phyloP scores from a whole-genome alignment of 2,113 vertebrate genomes.

The Rhinoptilus africanus region DNA sequence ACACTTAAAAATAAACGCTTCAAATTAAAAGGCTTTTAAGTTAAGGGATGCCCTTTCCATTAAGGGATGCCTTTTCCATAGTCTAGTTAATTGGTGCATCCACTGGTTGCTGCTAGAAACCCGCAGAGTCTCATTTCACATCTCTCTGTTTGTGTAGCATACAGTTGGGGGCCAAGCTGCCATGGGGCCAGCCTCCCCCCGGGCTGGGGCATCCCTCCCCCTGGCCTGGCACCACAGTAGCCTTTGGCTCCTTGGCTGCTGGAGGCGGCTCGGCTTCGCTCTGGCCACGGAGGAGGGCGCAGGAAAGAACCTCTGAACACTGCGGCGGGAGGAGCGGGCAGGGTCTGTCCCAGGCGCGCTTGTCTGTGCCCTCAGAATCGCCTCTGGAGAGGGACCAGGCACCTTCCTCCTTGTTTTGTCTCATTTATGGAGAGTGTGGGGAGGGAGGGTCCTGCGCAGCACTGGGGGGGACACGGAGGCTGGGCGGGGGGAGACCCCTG shows the following conservation, averaged over 20 bases:
- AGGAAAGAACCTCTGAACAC: not conserved
- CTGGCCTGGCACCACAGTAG: not conserved
- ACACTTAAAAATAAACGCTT: conserved; percentile 62
- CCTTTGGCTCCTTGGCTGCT: no score
- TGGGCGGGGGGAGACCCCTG: not conserved
- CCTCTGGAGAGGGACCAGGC: not conserved
- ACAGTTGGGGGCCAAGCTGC: not conserved
- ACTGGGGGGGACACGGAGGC: not conserved
- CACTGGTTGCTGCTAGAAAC: not conserved
- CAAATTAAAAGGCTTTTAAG: conserved; percentile 56
- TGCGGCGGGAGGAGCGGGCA: rapidly evolving
- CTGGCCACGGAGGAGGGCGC: not conserved
- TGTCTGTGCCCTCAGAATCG: not conserved
- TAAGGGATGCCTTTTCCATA: conserved; percentile 52
- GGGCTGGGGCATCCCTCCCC: not conserved
- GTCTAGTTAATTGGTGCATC: conserved; percentile 8
- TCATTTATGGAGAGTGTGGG: not conserved
- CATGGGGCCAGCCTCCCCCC: not conserved
- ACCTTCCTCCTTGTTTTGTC: not conserved
- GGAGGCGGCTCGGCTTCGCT: not conserved
- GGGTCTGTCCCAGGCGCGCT: not conserved
- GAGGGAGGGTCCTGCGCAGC: not conserved
- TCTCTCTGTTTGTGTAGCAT: not conserved
- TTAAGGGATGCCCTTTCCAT: conserved; percentile 51
- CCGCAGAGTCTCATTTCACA: not conserved